These are phyloP conservation scores for Siphamia tubifer DNA, from an alignment of 2,113 vertebrate genomes.

Conservation along the genomic window DNA sequence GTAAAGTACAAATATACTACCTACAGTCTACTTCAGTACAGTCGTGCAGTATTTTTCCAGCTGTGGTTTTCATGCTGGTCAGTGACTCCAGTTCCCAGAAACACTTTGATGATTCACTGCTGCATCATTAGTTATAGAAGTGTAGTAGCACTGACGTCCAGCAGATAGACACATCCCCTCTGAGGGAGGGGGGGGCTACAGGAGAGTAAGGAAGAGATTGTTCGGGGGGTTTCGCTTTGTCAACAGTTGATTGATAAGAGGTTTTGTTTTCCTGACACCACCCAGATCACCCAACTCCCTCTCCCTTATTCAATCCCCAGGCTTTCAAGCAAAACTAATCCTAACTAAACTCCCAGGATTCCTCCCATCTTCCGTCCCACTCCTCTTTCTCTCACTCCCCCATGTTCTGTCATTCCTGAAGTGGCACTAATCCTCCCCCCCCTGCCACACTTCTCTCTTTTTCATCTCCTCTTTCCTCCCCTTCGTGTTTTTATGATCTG, in stretches of 20 bases:
- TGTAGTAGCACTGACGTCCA: not conserved
- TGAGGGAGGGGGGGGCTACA: not conserved
- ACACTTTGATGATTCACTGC: not conserved
- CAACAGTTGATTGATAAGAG: constrained; percentile 74
- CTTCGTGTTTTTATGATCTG: constrained; percentile 78
- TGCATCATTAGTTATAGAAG: constrained; percentile 22
- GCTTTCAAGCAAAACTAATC: constrained; percentile 80
- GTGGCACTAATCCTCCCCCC: constrained; percentile 79
- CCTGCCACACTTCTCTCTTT: constrained; percentile 57
- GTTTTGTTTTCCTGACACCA: constrained; percentile 70
- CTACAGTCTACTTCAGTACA: no score
- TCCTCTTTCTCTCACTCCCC: constrained; percentile 50
- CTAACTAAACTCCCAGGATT: constrained; percentile 73
- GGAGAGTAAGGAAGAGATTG: constrained; percentile 17
- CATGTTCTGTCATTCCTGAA: constrained; percentile 69
- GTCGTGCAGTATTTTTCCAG: not conserved
- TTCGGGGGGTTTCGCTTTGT: constrained; percentile 54
- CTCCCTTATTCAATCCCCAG: constrained; percentile 64
- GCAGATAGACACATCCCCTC: constrained; percentile 49
- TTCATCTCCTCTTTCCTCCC: constrained; percentile 70
- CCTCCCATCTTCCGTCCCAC: constrained; percentile 53
- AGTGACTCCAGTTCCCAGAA: not conserved
- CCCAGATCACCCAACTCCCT: constrained; percentile 61
- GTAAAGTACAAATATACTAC: no score
- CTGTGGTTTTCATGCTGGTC: not conserved